phyloP scores from a whole-genome alignment of 2,888 invertebrate species.

The Calameuta pallipes region DNA sequence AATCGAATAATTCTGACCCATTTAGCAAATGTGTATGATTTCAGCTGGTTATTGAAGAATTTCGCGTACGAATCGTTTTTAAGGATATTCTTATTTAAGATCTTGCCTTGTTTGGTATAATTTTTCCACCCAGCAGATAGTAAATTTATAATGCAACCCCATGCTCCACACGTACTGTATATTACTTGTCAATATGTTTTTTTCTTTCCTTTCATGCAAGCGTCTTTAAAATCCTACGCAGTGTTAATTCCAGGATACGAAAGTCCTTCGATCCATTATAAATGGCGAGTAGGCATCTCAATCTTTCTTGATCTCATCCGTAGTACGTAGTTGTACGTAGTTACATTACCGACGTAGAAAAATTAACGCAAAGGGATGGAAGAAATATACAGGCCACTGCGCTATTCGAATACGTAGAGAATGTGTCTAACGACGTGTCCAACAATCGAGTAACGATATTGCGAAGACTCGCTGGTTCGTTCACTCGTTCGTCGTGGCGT shows the following conservation, averaged over 20 bases:
- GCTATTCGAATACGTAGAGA: background rate
- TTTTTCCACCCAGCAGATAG: background rate
- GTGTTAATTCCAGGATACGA: background rate
- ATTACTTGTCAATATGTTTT: background rate
- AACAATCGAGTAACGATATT: background rate
- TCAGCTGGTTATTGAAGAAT: background rate
- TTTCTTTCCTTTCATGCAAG: background rate
- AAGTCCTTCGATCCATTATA: background rate
- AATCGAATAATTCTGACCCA: background rate
- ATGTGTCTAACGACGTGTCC: background rate
- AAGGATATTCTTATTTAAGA: background rate
- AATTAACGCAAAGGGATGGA: background rate
- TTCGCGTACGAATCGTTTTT: background rate
- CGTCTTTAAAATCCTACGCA: background rate
- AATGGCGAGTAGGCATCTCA: background rate
- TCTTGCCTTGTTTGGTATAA: background rate
- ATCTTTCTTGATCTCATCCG: background rate
- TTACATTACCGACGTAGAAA: background rate
- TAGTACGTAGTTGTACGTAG: background rate
- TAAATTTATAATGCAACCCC: background rate
- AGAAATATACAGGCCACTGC: background rate
- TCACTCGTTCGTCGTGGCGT: background rate
- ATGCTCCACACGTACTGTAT: background rate
- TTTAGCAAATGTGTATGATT: background rate
- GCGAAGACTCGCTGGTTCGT: background rate